Evolutionary conservation across 2,113 vertebrate species (phyloP), one percentile per base, ranked within the genome.

Genomic region (Triplophysa dalaica): DNA sequence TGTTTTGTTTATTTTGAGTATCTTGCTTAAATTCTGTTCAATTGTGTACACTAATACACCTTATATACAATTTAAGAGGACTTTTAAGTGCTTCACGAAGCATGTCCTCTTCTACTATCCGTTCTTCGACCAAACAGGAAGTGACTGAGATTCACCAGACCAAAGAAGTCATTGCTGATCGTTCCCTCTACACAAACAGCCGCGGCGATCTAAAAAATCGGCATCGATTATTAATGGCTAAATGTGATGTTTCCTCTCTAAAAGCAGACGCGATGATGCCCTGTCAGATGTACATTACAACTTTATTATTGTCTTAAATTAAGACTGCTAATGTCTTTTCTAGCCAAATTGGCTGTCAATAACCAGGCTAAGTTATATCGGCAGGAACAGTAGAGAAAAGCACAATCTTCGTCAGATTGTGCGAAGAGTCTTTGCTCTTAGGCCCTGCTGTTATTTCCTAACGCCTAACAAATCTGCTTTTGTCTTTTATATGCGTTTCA

Each of bases 201-300:
- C 21, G 2, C 6, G 79, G 83, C 74, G 2, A 12, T 13, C 22
- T 7, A 4, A 0, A 2, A 1, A 21, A 14, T 10, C 8, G 14
- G 0, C 1, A 63, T 88, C 50, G 83, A 86, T 38, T 92, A 3
- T 33, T 87, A 54, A 77, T 0, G 74, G 58, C 90, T 91, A 82
- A 19, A 29, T 90, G 82, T 90, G 88, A 82, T 90, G 80, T 75
- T 81, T 56, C 62, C 26, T 66, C 72, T 86, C 82, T 84, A 83
- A 83, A 85, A 74, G 54, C 62, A 75, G 56, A 90, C 81, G 79
- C 85, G 75, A 87, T 85, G 86, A 89, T 91, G 88, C 45, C 81
- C 76, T 58, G 66, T 11, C 67, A 84, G 81, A 86, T 80, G 54
- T 41, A 16, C 17, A 72, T 75, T 33, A 77, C 84, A 82, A 78